Evolutionary conservation across 2,113 vertebrate species (phyloP).

Genomic region (Chlorocebus sabaeus): DNA sequence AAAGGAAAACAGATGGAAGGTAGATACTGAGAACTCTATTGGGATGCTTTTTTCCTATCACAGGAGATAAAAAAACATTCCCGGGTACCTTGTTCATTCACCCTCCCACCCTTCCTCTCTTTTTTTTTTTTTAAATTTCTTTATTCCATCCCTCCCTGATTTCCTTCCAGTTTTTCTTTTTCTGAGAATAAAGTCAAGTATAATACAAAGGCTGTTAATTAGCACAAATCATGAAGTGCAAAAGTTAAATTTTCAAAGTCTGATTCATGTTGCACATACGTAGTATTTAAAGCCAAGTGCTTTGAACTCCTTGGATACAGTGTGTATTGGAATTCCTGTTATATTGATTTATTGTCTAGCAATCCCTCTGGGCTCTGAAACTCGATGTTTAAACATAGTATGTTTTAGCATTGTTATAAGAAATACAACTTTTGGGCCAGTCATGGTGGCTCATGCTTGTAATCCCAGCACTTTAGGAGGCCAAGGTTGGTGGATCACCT

Average conservation of each 20-base stretch:
- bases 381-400: background rate
- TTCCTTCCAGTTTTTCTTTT: background rate
- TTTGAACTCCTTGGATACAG: background rate
- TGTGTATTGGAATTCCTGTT: background rate
- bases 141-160: background rate
- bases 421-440: background rate
- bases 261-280: background rate
- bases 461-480: no score
- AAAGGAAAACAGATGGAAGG: background rate
- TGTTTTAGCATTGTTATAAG: background rate
- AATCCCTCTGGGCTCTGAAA: background rate
- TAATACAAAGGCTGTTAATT: background rate
- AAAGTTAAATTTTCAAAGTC: background rate
- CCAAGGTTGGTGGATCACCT: no score
- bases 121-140: background rate
- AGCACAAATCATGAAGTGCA: constrained; percentile 22
- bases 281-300: background rate
- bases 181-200: background rate
- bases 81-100: background rate
- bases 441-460: no score
- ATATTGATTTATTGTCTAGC: constrained; percentile 1
- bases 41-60: background rate
- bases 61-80: background rate
- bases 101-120: background rate
- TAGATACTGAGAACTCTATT: background rate